phyloP scores from a whole-genome alignment of 2,888 invertebrate species.

The Macrophya annulata region DNA sequence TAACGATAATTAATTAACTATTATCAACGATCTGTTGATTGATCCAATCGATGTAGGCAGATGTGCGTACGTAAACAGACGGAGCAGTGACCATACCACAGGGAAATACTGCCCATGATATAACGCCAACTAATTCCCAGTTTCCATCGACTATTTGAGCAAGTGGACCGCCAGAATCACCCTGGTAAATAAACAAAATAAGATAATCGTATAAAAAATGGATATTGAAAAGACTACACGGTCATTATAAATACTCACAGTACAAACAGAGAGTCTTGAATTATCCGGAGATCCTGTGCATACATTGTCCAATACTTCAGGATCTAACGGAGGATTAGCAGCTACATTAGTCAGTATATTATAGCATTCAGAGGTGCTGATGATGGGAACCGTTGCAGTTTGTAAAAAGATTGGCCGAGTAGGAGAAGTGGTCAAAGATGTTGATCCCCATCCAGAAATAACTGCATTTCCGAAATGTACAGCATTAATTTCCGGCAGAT shows the following conservation, averaged over 20 bases:
- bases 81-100: constrained; percentile 78
- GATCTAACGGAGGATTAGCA: constrained; percentile 66
- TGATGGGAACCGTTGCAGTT: constrained; percentile 68
- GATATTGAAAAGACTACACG: not conserved
- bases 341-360: constrained; percentile 63
- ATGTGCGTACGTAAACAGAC: constrained; percentile 78
- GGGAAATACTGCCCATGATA: constrained; percentile 81
- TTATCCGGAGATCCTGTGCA: constrained; percentile 69
- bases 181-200: constrained; percentile 73
- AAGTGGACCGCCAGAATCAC: constrained; percentile 82
- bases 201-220: not conserved
- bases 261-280: constrained; percentile 65
- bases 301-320: constrained; percentile 63
- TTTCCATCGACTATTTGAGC: constrained; percentile 81
- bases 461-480: constrained; percentile 71
- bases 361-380: constrained; percentile 68
- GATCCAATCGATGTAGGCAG: constrained; percentile 78
- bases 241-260: constrained; percentile 60
- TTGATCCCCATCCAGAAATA: constrained; percentile 81
- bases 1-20: not conserved
- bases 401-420: constrained; percentile 72
- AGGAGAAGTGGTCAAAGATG: constrained; percentile 62
- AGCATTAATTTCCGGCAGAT: constrained; percentile 67
- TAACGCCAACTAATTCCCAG: constrained; percentile 84
- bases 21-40: constrained; percentile 51